Conservation (phyloP, 2,888 invertebrate genomes). For the Drosophila demipolita region DNA sequence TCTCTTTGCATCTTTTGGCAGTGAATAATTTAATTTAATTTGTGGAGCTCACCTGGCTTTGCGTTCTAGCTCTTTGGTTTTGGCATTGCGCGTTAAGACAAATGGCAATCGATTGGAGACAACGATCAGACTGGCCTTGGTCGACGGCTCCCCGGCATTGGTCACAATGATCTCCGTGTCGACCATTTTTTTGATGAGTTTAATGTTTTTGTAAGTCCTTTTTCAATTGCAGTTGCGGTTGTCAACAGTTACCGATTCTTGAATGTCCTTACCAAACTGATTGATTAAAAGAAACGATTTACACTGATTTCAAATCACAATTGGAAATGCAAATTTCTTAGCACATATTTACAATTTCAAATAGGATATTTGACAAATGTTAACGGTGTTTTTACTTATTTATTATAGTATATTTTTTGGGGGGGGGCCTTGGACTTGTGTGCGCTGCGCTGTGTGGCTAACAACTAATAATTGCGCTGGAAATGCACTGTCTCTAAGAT, state of each 20-base stretch:
- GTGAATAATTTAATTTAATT: neutral
- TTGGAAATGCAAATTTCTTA: conserved; percentile 6
- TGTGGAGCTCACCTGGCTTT: conserved; percentile 91
- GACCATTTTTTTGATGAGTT: conserved; percentile 68
- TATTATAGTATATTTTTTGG: neutral
- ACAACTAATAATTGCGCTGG: conserved; percentile 59
- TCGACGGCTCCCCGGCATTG: conserved; percentile 78
- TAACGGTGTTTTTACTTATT: conserved; percentile 1
- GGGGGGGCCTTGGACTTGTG: conserved; percentile 35
- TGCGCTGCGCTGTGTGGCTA: conserved; percentile 43
- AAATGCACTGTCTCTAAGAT: conserved; percentile 49
- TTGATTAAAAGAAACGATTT: conserved; percentile 7
- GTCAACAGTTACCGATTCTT: neutral
- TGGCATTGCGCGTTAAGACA: conserved; percentile 91
- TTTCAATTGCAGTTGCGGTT: conserved; percentile 6
- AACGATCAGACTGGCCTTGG: conserved; percentile 93
- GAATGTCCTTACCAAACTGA: conserved; percentile 17
- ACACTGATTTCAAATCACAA: conserved; percentile 32
- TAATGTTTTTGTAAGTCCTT: conserved; percentile 1
- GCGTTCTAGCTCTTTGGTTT: conserved; percentile 90
- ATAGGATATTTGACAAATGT: conserved; percentile 4
- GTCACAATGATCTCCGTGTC: conserved; percentile 84
- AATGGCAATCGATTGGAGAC: conserved; percentile 96
- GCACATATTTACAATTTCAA: conserved; percentile 12
- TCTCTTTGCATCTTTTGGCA: neutral